Conservation (phyloP, 1,140 invertebrate species). For the Microplitis demolitor region DNA sequence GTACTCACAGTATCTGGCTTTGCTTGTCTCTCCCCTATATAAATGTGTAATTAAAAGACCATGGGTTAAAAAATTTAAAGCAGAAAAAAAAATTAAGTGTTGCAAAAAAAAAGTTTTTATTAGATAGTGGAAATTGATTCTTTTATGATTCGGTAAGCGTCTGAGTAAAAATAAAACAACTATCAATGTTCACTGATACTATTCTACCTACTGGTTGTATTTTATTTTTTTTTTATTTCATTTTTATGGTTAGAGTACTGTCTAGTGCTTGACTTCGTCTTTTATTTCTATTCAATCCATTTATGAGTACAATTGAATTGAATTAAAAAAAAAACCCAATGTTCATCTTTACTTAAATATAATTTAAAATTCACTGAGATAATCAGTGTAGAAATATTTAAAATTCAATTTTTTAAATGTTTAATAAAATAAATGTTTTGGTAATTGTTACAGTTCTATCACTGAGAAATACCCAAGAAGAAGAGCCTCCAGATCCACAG, state of each 20-base stretch:
- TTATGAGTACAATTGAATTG: not conserved
- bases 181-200: conserved; percentile 5
- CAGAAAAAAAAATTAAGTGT: not conserved
- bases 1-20: too few species aligned
- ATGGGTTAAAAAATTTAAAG: not conserved
- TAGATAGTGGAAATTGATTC: conserved; percentile 50
- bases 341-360: not conserved
- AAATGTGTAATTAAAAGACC: not conserved
- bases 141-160: conserved; percentile 54
- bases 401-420: not conserved
- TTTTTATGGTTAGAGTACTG: not conserved
- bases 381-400: too few species aligned
- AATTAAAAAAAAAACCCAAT: too few species aligned
- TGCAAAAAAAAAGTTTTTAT: not conserved
- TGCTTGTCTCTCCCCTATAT: too few species aligned
- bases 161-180: conserved; percentile 26
- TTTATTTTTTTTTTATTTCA: conserved; percentile 10
- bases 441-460: conserved; percentile 77
- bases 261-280: conserved; percentile 1
- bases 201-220: not conserved
- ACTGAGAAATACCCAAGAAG: conserved; percentile 95
- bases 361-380: too few species aligned
- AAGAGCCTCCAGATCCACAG: conserved; percentile 98
- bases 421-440: too few species aligned
- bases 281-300: conserved; percentile 17